phyloP scores from a whole-genome alignment of 2,888 invertebrate genomes.

The Drosophila nr. fundita region DNA sequence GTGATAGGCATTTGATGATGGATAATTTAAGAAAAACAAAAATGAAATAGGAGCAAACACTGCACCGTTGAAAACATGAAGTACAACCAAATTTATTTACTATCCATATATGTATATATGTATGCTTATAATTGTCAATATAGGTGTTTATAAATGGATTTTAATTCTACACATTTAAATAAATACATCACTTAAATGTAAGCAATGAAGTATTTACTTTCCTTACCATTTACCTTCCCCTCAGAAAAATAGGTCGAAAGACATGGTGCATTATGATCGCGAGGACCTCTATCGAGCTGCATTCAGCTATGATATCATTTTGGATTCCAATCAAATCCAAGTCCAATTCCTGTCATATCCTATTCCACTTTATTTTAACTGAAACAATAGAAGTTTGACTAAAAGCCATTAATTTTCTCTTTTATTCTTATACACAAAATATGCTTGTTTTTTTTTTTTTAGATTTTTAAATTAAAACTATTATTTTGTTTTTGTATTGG shows the following conservation, averaged over 20 bases:
- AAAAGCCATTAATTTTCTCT: constrained; percentile 3
- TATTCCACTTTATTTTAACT: neutral
- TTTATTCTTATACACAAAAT: constrained; percentile 26
- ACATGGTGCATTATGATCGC: neutral
- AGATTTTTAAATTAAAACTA: constrained; percentile 8
- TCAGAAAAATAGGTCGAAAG: neutral
- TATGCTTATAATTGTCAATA: neutral
- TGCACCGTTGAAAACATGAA: constrained; percentile 40
- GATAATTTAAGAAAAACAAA: neutral
- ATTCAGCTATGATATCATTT: neutral
- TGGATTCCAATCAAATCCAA: no score
- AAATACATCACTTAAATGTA: neutral
- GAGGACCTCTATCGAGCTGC: no score
- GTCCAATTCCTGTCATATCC: neutral
- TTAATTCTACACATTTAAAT: neutral
- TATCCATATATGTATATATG: neutral
- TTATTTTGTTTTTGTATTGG: constrained; percentile 31
- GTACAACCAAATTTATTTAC: constrained; percentile 42
- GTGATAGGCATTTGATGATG: constrained; percentile 34
- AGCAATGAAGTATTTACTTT: neutral
- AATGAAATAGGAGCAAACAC: constrained; percentile 15
- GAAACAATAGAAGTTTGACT: neutral
- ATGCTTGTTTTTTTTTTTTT: neutral
- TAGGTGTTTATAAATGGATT: neutral
- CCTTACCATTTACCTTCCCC: neutral